Evolutionary conservation across 1,140 invertebrate genomes (phyloP), one percentile per base, ranked within the genome.

Genomic region (Lasioglossum albipes): DNA sequence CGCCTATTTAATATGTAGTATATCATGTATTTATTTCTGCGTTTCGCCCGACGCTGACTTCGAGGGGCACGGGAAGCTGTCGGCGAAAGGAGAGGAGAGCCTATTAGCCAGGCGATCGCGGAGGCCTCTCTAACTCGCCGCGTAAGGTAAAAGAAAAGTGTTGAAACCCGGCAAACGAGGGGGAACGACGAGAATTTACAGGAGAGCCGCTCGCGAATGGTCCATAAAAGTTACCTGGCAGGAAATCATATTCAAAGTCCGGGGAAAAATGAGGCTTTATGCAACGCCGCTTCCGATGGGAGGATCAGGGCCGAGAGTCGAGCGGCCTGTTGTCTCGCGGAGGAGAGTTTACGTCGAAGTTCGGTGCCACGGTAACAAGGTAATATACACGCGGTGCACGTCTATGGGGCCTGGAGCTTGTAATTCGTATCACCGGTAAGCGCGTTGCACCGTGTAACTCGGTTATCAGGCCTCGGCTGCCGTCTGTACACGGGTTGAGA

Each of bases 381-480:
- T 86, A 86, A 87, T 84, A 87, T 80, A 87, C 81, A 87, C 74
- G 62, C 85, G 62, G 67, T 78, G 81, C 81, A 83, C 84, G 84
- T 87, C 85, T 81, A 86, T 81, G 73, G 78, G 68, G 67, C 49
- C 62, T 70, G 65, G 49, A 67, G 73, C 64, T 65, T 78, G 75
- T 86, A 86, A 87, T 87, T 87, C 85, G 84, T 85, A 86, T 86
- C 81, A 75, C 59, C 78, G 85, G 67, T 57, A 69, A 73, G 69
- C 80, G 80, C 70, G 36, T 62, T 70, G 84, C 82, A 68, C 57
- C 81, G 67, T n/a, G 71, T 86, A 87, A 87, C 82, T 84, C 74
- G 79, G 81, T 87, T 87, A 87, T 65, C 71, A 75, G 66, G 66
- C 22, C 71, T 41, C 75, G 70, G 20, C 59, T 41, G 64, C 64